Base-by-base conservation (phyloP, 2,888 invertebrate species). In the Thecophora atra region DNA sequence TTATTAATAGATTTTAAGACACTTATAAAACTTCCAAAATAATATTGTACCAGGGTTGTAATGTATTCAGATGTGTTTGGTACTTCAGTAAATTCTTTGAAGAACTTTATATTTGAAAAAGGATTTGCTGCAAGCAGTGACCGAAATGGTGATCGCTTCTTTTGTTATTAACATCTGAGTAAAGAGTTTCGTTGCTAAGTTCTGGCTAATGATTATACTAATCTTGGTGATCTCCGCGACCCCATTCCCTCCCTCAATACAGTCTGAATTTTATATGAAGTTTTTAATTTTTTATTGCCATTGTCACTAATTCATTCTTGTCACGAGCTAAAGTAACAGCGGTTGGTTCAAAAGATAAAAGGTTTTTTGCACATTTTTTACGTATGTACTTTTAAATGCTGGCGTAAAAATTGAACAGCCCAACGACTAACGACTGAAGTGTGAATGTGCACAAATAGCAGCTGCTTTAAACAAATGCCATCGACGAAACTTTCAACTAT, bases 401-500 rank as follows among this genome's bases (percentile, higher is more conserved):
- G 28, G 28, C 28, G 24, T 58, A 58, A 24, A 47, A 58, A 2
- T 58, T 58, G 26, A 24, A 58, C 24, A 58, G 15, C 58, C 15
- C 26, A 17, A 11, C 28, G 17, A 15, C 1, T 11, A 21, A 54
- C 19, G 54, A 52, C 8, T 52, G n/a, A 19, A 3, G 11, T 11
- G 1, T 11, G 37, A 6, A 1, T 37, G 37, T 37, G 8, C 26
- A 7, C 13, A 19, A 6, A 13, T 15, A 42, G 47, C 64, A 63
- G 63, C 63, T 47, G 64, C 44, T 64, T 42, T 7, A 37, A 28
- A 7, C 19, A 42, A 19, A 42, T 6, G 8, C 2, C 21, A 15
- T 44, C 28, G n/a, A 17, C n/a, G 6, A 21, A 6, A 54, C 3
- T n/a, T 21, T 21, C 21, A 54, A 70, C 70, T 52, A 63, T 62